Conservation (phyloP, 1,140 invertebrate species). For the Melanaphis sacchari region DNA sequence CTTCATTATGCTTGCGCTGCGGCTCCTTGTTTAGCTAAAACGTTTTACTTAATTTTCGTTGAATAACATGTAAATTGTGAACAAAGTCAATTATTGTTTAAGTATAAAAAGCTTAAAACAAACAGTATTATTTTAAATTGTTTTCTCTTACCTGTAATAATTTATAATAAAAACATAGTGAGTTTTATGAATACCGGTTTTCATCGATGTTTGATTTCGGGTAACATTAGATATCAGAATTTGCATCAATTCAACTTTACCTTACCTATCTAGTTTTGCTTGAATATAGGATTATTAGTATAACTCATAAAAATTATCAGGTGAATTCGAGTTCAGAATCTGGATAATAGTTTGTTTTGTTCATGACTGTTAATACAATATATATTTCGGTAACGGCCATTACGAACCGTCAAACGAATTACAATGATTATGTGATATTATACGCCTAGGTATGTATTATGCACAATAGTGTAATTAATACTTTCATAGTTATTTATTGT, state of each 20-base stretch:
- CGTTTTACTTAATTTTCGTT: neutral
- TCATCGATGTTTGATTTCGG: neutral
- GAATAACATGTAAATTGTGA: neutral
- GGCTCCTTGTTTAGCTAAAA: too few species aligned
- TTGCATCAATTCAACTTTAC: neutral
- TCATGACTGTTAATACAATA: neutral
- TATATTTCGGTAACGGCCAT: neutral
- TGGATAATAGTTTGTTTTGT: neutral
- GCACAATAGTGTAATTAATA: neutral
- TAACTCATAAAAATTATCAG: neutral
- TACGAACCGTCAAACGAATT: neutral
- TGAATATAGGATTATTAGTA: too few species aligned
- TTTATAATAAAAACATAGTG: neutral
- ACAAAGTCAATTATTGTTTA: neutral
- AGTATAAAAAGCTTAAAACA: neutral
- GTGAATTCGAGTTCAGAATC: neutral
- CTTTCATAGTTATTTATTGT: neutral
- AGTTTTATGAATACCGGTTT: neutral
- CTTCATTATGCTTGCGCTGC: too few species aligned
- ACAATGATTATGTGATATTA: neutral
- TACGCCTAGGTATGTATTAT: too few species aligned
- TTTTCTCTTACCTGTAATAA: neutral
- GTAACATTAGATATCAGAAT: neutral
- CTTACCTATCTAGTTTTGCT: too few species aligned
- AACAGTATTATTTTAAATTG: neutral